Evolutionary conservation across 2,888 invertebrate genomes (phyloP), one percentile per base, ranked within the genome.

Genomic region (Pheosia tremula): DNA sequence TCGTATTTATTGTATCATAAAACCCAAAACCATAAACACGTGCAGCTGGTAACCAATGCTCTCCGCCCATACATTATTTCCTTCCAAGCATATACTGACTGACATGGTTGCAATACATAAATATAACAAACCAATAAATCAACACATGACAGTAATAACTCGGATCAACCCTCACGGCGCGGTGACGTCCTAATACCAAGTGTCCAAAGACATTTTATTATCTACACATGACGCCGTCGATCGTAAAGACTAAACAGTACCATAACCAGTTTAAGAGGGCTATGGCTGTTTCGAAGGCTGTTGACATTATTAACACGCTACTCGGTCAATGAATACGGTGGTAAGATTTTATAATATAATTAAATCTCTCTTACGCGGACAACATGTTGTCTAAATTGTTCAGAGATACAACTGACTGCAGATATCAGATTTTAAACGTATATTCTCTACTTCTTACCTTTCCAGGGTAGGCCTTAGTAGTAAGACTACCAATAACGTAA

Each of bases 201-300:
- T 58, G 49, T 43, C 53, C n/a, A 57, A 72, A 67, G 66, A 69
- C 62, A 69, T 82, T 85, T 86, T 85, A 86, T 79, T 83, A 80
- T 81, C 80, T 75, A 61, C 71, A 78, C 77, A 80, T 82, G 85
- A 78, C 80, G 80, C 74, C 78, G 76, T 76, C 76, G 62, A 72
- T 71, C 78, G 73, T 86, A 81, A 81, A 77, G 78, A n/a, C n/a
- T n/a, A n/a, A n/a, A n/a, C n/a, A 75, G 60, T 64, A 71, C 75
- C 79, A 79, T 82, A 78, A 80, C 75, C 72, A 68, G 72, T 74
- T 78, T 66, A 63, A 74, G 68, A 72, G 66, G 62, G 54, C 64
- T 71, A 50, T 60, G 61, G 65, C 58, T 66, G 61, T 71, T 66
- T 54, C 45, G 65, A 63, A 66, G 67, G 68, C 72, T 72, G 66